A percentile compares a stretch with the other conserved stretches of the same genome.
Conservation (phyloP, 2,113 vertebrate species). For the Colossoma macropomum region DNA sequence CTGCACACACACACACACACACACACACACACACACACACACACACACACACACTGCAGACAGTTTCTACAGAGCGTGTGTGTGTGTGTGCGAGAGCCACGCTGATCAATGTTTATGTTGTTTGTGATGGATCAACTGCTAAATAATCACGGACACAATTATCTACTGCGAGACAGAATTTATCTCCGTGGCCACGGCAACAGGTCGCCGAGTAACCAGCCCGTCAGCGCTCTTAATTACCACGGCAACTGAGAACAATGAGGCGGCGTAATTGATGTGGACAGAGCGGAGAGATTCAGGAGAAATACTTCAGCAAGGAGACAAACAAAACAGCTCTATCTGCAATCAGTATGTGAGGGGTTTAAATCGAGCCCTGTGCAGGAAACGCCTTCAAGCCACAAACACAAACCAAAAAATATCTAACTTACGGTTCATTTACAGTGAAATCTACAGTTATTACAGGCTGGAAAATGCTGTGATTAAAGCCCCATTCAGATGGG, state of each 20-base stretch:
- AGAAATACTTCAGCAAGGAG: neutral
- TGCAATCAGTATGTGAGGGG: neutral
- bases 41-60: constrained; percentile 18
- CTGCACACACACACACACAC: too few relatives aligned
- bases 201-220: constrained; percentile 39
- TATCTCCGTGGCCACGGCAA: constrained; percentile 40
- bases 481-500: too few relatives aligned
- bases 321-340: neutral
- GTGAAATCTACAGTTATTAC: neutral
- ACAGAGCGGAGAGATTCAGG: neutral
- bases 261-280: constrained; percentile 15
- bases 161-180: constrained; percentile 37
- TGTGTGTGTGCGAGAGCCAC: neutral
- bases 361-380: too few relatives aligned
- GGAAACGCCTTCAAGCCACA: too few relatives aligned
- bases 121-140: constrained; percentile 57
- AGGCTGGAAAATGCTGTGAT: too few relatives aligned
- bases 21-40: constrained; percentile 10
- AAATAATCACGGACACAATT: constrained; percentile 59
- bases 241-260: constrained; percentile 15
- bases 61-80: neutral
- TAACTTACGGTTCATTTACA: too few relatives aligned
- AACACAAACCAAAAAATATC: too few relatives aligned
- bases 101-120: constrained; percentile 57
- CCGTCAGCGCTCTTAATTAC: constrained; percentile 51